These are phyloP conservation scores for Eudasyphora cyanicolor DNA, from an alignment of 2,888 invertebrate genomes.

Conservation along the genomic window DNA sequence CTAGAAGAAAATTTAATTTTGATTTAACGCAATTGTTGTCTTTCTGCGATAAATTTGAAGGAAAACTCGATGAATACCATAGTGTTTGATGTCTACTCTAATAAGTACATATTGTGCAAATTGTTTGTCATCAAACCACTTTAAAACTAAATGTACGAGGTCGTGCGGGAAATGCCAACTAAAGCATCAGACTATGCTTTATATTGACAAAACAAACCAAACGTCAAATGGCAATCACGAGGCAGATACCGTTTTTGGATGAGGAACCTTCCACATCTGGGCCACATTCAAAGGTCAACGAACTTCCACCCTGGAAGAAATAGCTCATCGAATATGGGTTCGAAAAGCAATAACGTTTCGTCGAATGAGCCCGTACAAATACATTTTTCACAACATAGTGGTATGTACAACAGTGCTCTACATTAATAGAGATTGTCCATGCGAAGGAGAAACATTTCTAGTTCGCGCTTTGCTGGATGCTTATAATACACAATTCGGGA, in stretches of 20 bases:
- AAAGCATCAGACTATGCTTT: slow-evolving; percentile 1
- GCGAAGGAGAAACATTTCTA: neutral
- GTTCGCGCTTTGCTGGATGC: slow-evolving; percentile 9
- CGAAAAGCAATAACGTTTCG: no score
- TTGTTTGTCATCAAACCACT: slow-evolving; percentile 8
- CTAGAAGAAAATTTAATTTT: no score
- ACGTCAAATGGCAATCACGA: neutral
- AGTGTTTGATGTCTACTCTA: neutral
- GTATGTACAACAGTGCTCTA: slow-evolving; percentile 19
- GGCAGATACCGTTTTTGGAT: neutral
- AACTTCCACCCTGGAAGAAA: no score
- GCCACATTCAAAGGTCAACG: no score
- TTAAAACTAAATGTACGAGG: neutral
- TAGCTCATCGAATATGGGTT: no score
- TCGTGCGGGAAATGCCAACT: neutral
- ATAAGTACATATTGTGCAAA: slow-evolving; percentile 34
- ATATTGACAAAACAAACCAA: neutral
- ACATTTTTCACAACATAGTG: neutral
- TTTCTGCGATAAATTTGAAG: no score
- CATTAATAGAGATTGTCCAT: neutral
- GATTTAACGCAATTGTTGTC: no score
- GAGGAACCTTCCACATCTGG: neutral
- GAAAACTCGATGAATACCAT: no score
- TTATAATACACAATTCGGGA: neutral
- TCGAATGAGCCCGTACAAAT: neutral